These are phyloP conservation scores for Paedocypris sp. DNA, from an alignment of 2,113 vertebrate genomes.

Conservation along the genomic window DNA sequence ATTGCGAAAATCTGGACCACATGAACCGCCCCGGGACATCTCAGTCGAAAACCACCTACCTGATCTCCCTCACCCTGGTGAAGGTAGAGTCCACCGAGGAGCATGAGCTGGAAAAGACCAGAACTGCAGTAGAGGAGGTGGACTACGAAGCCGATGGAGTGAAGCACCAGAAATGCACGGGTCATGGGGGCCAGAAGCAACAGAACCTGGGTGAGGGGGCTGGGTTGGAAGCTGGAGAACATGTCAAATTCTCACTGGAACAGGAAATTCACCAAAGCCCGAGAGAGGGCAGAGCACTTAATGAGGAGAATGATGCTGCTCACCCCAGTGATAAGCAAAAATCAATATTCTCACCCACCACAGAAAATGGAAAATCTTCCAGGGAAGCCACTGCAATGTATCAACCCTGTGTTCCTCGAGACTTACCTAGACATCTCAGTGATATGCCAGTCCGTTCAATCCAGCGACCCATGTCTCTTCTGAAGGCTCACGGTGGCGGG, in stretches of 20 bases:
- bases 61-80: conserved; percentile 89
- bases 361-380: conserved; percentile 37
- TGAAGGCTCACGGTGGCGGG: conserved; percentile 56
- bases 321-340: conserved; percentile 34
- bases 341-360: conserved; percentile 37
- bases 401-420: conserved; percentile 22
- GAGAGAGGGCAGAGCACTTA: conserved; percentile 29
- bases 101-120: conserved; percentile 51
- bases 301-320: conserved; percentile 31
- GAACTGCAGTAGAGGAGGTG: conserved; percentile 26
- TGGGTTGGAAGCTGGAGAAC: conserved; percentile 34
- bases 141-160: background rate
- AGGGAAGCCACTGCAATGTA: conserved; percentile 26
- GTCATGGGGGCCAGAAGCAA: background rate
- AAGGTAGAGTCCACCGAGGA: conserved; percentile 77
- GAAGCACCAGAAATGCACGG: background rate
- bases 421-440: conserved; percentile 44
- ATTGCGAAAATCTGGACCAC: conserved; percentile 55
- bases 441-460: conserved; percentile 46
- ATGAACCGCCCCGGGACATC: conserved; percentile 73
- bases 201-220: conserved; percentile 16
- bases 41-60: conserved; percentile 88
- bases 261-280: conserved; percentile 32
- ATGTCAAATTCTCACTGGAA: conserved; percentile 29
- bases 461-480: conserved; percentile 53